Conservation (phyloP, 2,113 vertebrate species). For the Ceyx margarethae region DNA sequence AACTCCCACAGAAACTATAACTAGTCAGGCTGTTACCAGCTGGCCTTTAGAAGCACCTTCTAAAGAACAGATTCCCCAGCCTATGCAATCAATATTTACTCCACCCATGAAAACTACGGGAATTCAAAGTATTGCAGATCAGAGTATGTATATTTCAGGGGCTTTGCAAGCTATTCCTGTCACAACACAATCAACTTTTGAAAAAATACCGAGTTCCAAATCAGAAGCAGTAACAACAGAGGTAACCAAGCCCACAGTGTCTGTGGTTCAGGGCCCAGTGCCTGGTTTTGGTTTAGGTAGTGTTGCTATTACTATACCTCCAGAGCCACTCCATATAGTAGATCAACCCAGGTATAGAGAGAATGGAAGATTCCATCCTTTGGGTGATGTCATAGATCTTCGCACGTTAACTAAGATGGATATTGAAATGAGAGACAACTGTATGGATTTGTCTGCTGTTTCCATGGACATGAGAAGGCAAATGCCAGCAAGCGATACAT, state of each 20-base stretch:
- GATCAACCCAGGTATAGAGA: slow-evolving; percentile 78
- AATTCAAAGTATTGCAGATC: slow-evolving; percentile 77
- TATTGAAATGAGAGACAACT: slow-evolving; percentile 79
- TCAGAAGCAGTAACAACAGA: slow-evolving; percentile 82
- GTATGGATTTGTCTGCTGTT: slow-evolving; percentile 77
- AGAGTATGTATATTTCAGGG: slow-evolving; percentile 77
- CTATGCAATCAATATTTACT: slow-evolving; percentile 77
- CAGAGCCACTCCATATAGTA: slow-evolving; percentile 73
- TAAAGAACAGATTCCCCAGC: slow-evolving; percentile 74
- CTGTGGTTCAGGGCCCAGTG: slow-evolving; percentile 74
- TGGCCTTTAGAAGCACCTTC: slow-evolving; percentile 77
- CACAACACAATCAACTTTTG: slow-evolving; percentile 72
- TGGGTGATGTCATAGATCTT: slow-evolving; percentile 89
- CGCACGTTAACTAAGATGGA: slow-evolving; percentile 84
- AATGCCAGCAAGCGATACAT: slow-evolving; percentile 71
- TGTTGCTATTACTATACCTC: slow-evolving; percentile 69
- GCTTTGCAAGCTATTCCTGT: slow-evolving; percentile 80
- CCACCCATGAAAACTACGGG: slow-evolving; percentile 80
- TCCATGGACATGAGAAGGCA: slow-evolving; percentile 79
- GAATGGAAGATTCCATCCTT: slow-evolving; percentile 80
- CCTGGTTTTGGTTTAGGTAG: slow-evolving; percentile 72
- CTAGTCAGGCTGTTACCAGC: slow-evolving; percentile 82
- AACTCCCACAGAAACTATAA: slow-evolving; percentile 87
- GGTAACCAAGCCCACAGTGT: slow-evolving; percentile 79
- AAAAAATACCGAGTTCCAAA: slow-evolving; percentile 71